Evolutionary conservation across 1,140 invertebrate genomes (phyloP), one percentile per base, ranked within the genome.

Genomic region (Matsumurasca onukii): DNA sequence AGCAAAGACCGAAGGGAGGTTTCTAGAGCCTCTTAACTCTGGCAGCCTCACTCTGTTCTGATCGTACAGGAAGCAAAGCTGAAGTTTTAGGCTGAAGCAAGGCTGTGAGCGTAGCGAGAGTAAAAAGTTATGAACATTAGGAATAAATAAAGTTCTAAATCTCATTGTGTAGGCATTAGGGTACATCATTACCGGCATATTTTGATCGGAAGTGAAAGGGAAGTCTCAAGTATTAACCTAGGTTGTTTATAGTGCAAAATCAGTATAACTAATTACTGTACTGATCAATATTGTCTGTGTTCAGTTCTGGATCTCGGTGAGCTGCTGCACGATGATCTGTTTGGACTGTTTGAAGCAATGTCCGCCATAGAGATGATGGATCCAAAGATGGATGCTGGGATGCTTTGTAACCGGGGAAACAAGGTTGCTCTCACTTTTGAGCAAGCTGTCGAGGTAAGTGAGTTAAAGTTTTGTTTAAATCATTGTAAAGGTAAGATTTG

Each of bases 361-460:
- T 98, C 95, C 12, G 97, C 97, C 0, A 98, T 99, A 77, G 97
- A 98, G 81, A 98, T 99, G 93, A 98, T 98, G 97, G 97, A 99
- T 81, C 95, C 96, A 0, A 99, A 99, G 86, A 99, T 99, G 97
- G 97, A 99, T 85, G 95, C 95, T 49, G 97, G 97, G 25, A 98
- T 99, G 95, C 80, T 95, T 72, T 97, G 95, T 77, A 98, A 98
- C 80, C 85, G 92, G 76, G 89, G 89, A 12, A 88, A 88, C 72
- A 88, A 91, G 75, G 88, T 93, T 78, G 88, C 94, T 34, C 85
- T 94, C n/a, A 95, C 89, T 65, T 95, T 98, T 78, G 88, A 92
- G 73, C 89, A 95, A 76, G 90, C 93, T 69, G 86, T 96, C 24
- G 85, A 89, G 76, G 91, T 93, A 80, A 78, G 73, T 76, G 9